phyloP scores from a whole-genome alignment of 2,113 vertebrate species.

The Toxotes jaculatrix region DNA sequence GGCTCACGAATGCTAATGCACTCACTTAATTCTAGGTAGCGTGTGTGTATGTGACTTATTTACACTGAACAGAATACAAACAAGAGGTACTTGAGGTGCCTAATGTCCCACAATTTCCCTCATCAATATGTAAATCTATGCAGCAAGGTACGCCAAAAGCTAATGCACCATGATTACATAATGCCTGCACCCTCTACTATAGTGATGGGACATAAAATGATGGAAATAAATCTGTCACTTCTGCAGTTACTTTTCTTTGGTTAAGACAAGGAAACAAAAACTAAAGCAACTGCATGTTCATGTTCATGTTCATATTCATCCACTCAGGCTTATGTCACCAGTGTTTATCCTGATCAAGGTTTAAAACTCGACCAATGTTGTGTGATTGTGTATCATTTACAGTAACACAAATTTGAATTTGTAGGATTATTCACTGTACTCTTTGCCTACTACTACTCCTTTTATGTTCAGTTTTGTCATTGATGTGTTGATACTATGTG shows the following conservation, averaged over 20 bases:
- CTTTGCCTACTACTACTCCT: not conserved
- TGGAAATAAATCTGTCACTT: slow-evolving; percentile 20
- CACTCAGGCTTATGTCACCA: not conserved
- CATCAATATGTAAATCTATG: slow-evolving; percentile 70
- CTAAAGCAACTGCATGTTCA: not conserved
- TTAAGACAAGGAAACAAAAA: not conserved
- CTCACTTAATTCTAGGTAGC: slow-evolving; percentile 32
- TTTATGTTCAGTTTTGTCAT: too few species aligned
- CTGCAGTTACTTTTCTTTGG: slow-evolving; percentile 3
- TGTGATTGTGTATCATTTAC: too few species aligned
- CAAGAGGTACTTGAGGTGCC: slow-evolving; percentile 45
- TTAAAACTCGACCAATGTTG: too few species aligned
- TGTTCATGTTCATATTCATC: not conserved
- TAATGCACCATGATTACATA: slow-evolving; percentile 54
- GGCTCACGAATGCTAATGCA: slow-evolving; percentile 41
- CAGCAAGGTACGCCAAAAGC: slow-evolving; percentile 44
- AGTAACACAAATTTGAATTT: too few species aligned
- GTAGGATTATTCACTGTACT: not conserved
- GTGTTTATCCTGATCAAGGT: not conserved
- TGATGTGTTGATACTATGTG: too few species aligned
- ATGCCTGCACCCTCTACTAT: slow-evolving; percentile 20
- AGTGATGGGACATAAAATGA: not conserved
- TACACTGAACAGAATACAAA: slow-evolving; percentile 43
- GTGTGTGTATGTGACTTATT: slow-evolving; percentile 24
- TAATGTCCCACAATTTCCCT: slow-evolving; percentile 37